These are phyloP conservation scores for Mergus octosetaceus DNA, from an alignment of 2,797 vertebrate species.

Conservation along the genomic window DNA sequence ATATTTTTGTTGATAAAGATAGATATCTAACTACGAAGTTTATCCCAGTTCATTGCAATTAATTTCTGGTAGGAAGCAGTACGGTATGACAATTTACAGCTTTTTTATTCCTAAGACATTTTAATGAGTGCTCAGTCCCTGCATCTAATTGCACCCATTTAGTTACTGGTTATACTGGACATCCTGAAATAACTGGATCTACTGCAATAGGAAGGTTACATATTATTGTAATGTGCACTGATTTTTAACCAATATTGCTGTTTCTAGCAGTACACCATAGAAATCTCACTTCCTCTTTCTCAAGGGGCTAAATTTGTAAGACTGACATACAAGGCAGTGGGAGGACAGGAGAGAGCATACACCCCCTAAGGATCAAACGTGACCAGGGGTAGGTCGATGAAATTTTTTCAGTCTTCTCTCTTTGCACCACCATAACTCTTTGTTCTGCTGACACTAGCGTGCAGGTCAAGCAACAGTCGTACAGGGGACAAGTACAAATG, in stretches of 20 bases:
- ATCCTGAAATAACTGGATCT: background rate
- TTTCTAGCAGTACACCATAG: background rate
- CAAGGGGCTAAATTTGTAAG: background rate
- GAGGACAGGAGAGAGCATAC: background rate
- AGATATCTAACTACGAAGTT: background rate
- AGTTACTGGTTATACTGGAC: background rate
- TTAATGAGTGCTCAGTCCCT: background rate
- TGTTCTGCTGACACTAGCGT: background rate
- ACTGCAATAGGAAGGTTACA: background rate
- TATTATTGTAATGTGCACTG: background rate
- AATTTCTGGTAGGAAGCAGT: background rate
- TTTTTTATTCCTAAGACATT: background rate
- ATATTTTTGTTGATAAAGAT: background rate
- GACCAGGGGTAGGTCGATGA: background rate
- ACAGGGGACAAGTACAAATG: background rate
- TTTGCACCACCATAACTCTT: background rate
- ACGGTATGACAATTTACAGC: background rate
- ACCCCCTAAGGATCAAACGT: background rate
- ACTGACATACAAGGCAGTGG: background rate
- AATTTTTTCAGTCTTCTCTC: background rate
- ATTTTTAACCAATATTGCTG: background rate
- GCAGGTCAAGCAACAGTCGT: background rate
- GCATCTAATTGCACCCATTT: background rate
- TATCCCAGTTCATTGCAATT: background rate
- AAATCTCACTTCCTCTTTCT: conserved; percentile 25